Evolutionary conservation across 64 coral and sea anemone species (phyloP).

Genomic region (Montipora capricornis): DNA sequence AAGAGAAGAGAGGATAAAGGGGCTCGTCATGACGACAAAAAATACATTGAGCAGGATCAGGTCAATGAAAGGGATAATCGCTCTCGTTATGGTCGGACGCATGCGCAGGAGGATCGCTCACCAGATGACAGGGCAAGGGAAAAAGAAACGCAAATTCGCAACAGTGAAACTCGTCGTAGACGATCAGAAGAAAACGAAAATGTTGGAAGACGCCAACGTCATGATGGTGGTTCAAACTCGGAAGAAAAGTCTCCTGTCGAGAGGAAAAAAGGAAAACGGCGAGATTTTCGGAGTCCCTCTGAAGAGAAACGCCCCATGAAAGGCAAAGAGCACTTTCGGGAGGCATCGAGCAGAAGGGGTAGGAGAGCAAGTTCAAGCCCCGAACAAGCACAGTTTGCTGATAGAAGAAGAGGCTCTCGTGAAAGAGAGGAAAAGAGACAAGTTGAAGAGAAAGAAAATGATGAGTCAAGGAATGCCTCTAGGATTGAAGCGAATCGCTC

Average conservation of each 20-base stretch:
- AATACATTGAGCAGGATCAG: neutral
- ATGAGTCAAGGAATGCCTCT: neutral
- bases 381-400: neutral
- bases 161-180: neutral
- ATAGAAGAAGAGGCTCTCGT: constrained; percentile 3
- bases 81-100: neutral
- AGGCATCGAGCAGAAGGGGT: neutral
- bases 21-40: neutral
- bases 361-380: neutral
- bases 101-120: neutral
- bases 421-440: neutral
- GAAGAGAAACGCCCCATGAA: neutral
- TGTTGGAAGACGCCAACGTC: neutral
- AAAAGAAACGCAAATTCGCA: neutral
- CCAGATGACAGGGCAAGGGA: neutral
- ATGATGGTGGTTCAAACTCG: neutral
- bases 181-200: neutral
- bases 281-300: neutral
- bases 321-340: neutral
- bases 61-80: neutral
- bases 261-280: constrained; percentile 10
- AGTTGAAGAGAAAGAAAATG: neutral
- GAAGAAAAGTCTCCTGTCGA: constrained; percentile 18
- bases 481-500: neutral
- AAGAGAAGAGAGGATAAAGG: neutral